Evolutionary conservation across 2,113 vertebrate genomes (phyloP).

Genomic region (Solenodon paradoxus): DNA sequence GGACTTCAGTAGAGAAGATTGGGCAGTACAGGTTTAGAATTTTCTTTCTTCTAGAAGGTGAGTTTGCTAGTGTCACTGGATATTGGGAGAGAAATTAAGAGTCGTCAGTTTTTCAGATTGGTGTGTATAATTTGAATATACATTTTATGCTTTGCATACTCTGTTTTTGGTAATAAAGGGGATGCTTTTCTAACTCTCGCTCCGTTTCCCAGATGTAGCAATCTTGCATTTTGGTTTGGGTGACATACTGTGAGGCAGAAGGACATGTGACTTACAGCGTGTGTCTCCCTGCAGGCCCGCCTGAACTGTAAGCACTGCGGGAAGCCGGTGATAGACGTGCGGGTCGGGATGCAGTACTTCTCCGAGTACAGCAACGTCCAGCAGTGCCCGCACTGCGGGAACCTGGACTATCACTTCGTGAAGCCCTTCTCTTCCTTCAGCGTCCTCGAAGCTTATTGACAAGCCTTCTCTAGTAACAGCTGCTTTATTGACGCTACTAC

Average conservation of each 20-base stretch:
- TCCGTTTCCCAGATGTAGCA: background rate
- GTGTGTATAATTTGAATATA: background rate
- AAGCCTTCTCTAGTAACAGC: constrained; percentile 94
- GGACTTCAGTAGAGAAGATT: background rate
- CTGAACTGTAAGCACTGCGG: constrained; percentile 99
- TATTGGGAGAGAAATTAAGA: background rate
- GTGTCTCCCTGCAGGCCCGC: constrained; percentile 87
- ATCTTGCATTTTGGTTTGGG: background rate
- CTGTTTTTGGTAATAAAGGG: background rate
- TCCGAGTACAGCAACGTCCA: constrained; percentile 99
- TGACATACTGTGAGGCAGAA: background rate
- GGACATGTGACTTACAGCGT: constrained; percentile 29
- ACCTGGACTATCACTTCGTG: constrained; percentile 99
- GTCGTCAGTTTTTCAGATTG: background rate
- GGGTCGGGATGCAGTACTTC: constrained; percentile 99
- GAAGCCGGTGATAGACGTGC: constrained; percentile 97
- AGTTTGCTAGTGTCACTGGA: background rate
- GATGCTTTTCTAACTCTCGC: background rate
- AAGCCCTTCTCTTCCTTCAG: constrained; percentile 99
- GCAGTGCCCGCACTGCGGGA: constrained; percentile 99
- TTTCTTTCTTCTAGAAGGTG: background rate
- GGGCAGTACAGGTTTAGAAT: background rate
- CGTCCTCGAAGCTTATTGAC: constrained; percentile 99
- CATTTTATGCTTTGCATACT: background rate
- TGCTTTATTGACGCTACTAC: constrained; percentile 89